Evolutionary conservation across 2,888 invertebrate species (phyloP).

Genomic region (Cosmia trapezina): DNA sequence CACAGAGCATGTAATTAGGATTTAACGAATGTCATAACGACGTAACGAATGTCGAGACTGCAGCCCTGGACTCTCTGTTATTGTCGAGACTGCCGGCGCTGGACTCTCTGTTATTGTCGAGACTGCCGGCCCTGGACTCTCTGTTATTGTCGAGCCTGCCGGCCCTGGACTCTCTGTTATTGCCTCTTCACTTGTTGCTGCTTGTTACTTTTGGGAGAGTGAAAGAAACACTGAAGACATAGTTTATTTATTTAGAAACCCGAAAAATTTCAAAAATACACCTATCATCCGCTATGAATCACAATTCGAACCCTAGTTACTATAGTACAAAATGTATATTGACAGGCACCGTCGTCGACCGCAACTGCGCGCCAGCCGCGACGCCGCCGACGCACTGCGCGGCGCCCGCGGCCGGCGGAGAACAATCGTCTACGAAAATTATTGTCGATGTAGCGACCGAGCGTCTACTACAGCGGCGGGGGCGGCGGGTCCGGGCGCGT

Average conservation of each 20-base stretch:
- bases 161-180: neutral
- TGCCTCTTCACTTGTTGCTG: neutral
- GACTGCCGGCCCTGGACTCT: too few species aligned
- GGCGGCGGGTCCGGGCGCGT: slow-evolving; percentile 65
- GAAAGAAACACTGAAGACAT: slow-evolving; percentile 63
- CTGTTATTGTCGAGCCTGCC: too few species aligned
- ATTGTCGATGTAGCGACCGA: slow-evolving; percentile 78
- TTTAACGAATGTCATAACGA: too few species aligned
- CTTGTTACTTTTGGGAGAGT: neutral
- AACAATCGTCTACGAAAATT: slow-evolving; percentile 79
- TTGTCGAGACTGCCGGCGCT: too few species aligned
- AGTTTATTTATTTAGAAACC: slow-evolving; percentile 71
- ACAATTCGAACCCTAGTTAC: slow-evolving; percentile 74
- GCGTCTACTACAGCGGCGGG: slow-evolving; percentile 47
- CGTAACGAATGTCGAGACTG: too few species aligned
- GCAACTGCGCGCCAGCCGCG: slow-evolving; percentile 17
- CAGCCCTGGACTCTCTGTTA: too few species aligned
- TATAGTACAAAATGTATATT: slow-evolving; percentile 70
- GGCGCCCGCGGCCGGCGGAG: slow-evolving; percentile 37
- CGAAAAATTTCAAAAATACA: slow-evolving; percentile 82
- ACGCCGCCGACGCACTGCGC: slow-evolving; percentile 6
- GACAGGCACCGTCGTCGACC: slow-evolving; percentile 49
- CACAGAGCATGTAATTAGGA: too few species aligned
- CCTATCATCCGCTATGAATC: slow-evolving; percentile 76
- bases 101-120: too few species aligned